Evolutionary conservation across 2,113 vertebrate species (phyloP), one percentile per base, ranked within the genome.

Genomic region (Amphiprion ocellaris): DNA sequence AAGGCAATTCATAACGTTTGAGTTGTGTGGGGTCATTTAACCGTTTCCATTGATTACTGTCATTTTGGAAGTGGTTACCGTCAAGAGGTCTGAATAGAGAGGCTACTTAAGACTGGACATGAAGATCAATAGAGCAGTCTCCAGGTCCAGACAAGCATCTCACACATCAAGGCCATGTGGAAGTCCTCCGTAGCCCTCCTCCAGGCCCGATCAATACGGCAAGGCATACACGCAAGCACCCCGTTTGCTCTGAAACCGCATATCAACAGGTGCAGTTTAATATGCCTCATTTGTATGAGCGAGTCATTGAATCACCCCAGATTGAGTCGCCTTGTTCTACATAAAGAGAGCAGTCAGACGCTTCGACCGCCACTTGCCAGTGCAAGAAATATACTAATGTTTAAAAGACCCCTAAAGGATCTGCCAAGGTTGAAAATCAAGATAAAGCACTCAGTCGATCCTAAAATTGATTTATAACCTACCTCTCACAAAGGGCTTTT

Each of bases 11-110:
- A 89, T 91, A 90, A 84, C 30, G 8, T 87, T 69, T 75, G 87
- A 89, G 69, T 63, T 72, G 80, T 77, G 82, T 58, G 76, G 75
- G 88, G 79, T 90, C 83, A 81, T 90, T 86, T 85, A 74, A 83
- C 83, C 80, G 79, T 90, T 88, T 79, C 76, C 83, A 92, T 92
- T 91, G 90, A 93, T 93, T 84, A 79, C 77, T 82, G 74, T 87
- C 82, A 77, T 91, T 92, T 90, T 74, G 68, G 74, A 79, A 86
- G 77, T 61, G 69, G 77, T 87, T 83, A 85, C 82, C 62, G 46
- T 88, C 78, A 55, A 77, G 79, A 64, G 74, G 54, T 23, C 69
- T 59, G 78, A 84, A 86, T 87, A 77, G 85, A 88, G 86, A 56
- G 63, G 85, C 87, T 84, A 86, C 82, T 81, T 73, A 82, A 82